Conservation (phyloP, 2,888 invertebrate genomes). For the Entomobrya multifasciata region DNA sequence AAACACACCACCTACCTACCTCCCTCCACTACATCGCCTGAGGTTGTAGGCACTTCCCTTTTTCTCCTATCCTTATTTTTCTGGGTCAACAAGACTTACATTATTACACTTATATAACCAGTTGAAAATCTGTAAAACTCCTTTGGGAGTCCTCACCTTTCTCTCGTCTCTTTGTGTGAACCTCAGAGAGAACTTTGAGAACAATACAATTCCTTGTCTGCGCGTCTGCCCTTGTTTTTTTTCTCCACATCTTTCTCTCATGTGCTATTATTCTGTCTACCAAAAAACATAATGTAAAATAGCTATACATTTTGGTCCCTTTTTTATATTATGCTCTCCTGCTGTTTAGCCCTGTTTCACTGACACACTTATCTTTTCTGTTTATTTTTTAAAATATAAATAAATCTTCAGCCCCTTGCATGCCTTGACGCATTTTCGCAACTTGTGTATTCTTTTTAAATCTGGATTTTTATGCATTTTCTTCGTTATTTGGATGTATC, state of each 20-base stretch:
- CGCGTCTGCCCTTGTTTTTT: no score
- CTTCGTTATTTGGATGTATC: background rate
- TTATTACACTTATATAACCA: background rate
- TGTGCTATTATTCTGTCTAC: background rate
- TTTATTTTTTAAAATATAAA: background rate
- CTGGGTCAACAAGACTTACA: slow-evolving; percentile 35
- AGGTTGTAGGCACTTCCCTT: slow-evolving; percentile 24
- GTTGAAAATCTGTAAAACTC: no score
- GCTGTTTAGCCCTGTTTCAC: slow-evolving; percentile 1
- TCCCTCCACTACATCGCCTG: background rate
- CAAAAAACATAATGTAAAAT: no score
- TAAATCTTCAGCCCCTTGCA: background rate
- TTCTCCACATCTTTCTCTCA: background rate
- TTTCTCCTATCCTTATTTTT: slow-evolving; percentile 1
- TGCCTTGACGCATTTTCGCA: slow-evolving; percentile 30
- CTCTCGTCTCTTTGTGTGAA: no score
- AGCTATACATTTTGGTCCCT: no score
- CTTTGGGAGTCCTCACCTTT: no score
- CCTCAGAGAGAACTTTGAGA: no score
- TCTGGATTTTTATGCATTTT: slow-evolving; percentile 13
- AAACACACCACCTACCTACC: background rate
- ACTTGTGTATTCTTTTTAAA: background rate
- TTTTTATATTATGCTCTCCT: background rate
- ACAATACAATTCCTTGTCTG: no score
- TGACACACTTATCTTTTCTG: background rate